Evolutionary conservation across 2,888 invertebrate species (phyloP).

Genomic region (Ormyrus pomaceus): DNA sequence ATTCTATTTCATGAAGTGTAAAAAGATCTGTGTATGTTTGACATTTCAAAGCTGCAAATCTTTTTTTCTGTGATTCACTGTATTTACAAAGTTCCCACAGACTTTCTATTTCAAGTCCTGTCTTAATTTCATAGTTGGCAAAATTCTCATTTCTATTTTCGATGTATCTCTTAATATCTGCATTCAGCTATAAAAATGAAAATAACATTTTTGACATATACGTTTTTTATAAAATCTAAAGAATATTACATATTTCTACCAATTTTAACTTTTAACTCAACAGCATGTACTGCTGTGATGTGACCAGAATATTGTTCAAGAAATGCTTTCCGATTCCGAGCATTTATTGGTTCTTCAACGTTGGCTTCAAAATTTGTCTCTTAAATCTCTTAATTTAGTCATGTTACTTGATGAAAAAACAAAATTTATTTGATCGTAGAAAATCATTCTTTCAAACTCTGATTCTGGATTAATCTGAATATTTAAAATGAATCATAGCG

Average conservation of each 20-base stretch:
- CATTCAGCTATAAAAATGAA: constrained; percentile 75
- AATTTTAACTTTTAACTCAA: constrained; percentile 58
- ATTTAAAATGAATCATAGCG: too few species aligned
- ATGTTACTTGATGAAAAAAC: constrained; percentile 81
- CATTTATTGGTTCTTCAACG: constrained; percentile 82
- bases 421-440: constrained; percentile 76
- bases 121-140: constrained; percentile 79
- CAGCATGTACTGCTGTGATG: constrained; percentile 78
- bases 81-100: constrained; percentile 89
- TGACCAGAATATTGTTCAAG: constrained; percentile 80
- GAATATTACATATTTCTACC: neutral
- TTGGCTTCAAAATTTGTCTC: constrained; percentile 78
- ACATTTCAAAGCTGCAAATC: constrained; percentile 81
- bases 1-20: constrained; percentile 86
- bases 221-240: too few species aligned
- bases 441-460: constrained; percentile 75
- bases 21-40: constrained; percentile 87
- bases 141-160: constrained; percentile 86
- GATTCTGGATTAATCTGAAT: constrained; percentile 66
- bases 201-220: too few species aligned
- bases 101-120: constrained; percentile 83
- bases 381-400: constrained; percentile 79
- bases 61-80: constrained; percentile 79
- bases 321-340: constrained; percentile 81
- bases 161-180: constrained; percentile 87